phyloP scores from a whole-genome alignment of 1,140 invertebrate genomes.

The Cydia splendana region DNA sequence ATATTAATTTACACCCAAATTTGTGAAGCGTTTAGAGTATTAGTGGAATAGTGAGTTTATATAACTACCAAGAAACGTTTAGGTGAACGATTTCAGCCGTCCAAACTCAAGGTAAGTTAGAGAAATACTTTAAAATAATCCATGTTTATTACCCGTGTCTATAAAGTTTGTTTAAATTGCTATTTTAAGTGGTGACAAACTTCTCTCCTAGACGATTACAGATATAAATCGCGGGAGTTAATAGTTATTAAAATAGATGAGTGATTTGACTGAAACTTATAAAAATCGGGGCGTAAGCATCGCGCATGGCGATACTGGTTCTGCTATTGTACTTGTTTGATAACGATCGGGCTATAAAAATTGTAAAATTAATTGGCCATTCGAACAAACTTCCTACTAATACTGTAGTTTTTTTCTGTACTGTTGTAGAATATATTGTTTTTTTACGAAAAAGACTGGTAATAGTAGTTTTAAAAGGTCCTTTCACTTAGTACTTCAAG shows the following conservation, averaged over 20 bases:
- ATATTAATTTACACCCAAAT: constrained; percentile 43
- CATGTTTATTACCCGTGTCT: constrained; percentile 48
- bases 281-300: constrained; percentile 19
- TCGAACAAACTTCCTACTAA: not conserved
- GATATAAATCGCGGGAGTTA: not conserved
- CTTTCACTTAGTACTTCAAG: constrained; percentile 19
- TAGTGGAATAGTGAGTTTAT: constrained; percentile 16
- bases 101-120: constrained; percentile 1
- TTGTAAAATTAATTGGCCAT: not conserved
- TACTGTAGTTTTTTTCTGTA: not conserved
- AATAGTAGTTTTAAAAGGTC: not conserved
- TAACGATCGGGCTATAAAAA: constrained; percentile 1
- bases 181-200: constrained; percentile 70
- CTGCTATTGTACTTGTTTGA: not conserved
- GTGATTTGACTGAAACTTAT: not conserved
- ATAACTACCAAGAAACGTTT: constrained; percentile 22
- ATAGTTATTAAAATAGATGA: not conserved
- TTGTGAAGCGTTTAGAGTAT: constrained; percentile 22
- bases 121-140: constrained; percentile 20
- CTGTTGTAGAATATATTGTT: too few species aligned
- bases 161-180: constrained; percentile 51
- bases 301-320: constrained; percentile 4
- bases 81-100: constrained; percentile 3
- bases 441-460: too few species aligned
- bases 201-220: constrained; percentile 32